Evolutionary conservation across 2,113 vertebrate species (phyloP).

Genomic region (Lutjanus erythropterus): DNA sequence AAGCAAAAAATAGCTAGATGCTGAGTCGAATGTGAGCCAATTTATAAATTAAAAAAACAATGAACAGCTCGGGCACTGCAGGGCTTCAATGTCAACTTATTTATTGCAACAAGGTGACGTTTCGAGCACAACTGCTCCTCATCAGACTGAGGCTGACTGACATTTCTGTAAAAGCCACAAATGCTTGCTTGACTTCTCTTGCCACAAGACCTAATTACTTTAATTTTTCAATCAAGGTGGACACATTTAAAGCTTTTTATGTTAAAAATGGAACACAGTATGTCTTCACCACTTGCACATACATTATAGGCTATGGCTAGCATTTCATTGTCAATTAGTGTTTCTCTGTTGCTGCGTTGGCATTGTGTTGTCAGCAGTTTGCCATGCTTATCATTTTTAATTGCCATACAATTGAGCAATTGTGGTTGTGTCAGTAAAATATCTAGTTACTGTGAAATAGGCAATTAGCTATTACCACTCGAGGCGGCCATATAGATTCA

Average conservation of each 20-base stretch:
- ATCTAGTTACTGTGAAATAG: conserved; percentile 18
- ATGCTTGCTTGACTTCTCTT: background rate
- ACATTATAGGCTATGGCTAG: background rate
- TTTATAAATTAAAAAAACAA: no score
- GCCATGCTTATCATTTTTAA: conserved; percentile 39
- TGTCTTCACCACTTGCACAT: background rate
- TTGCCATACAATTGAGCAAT: conserved; percentile 37
- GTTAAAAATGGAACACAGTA: background rate
- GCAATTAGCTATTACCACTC: conserved; percentile 28
- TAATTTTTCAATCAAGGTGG: background rate
- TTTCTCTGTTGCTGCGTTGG: background rate
- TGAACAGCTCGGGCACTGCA: no score
- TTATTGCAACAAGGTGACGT: no score
- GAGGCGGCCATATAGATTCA: background rate
- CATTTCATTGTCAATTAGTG: conserved; percentile 24
- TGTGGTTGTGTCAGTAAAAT: conserved; percentile 10
- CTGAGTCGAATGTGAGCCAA: no score
- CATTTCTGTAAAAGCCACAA: conserved; percentile 2
- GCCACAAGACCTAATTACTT: background rate
- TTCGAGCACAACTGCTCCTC: no score
- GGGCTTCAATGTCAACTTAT: no score
- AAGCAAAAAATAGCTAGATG: no score
- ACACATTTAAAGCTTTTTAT: background rate
- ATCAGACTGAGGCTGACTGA: no score
- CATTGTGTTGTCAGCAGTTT: conserved; percentile 6